Conservation (phyloP, 2,888 invertebrate species). For the Chrysotoxum bicinctum region DNA sequence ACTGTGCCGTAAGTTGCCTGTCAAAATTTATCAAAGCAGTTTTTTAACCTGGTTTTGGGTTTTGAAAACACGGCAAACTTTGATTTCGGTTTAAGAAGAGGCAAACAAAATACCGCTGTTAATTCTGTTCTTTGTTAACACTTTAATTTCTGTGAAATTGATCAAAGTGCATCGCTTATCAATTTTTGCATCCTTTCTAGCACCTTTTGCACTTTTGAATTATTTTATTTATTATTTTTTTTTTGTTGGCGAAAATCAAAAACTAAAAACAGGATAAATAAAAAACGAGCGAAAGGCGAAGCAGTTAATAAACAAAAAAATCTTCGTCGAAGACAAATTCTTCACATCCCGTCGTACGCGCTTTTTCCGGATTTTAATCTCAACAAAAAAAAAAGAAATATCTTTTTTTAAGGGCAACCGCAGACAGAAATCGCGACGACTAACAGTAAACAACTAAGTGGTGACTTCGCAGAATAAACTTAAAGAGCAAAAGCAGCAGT, state of each 20-base stretch:
- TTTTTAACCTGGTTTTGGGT: not conserved
- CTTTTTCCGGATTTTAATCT: conserved; percentile 43
- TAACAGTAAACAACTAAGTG: conserved; percentile 77
- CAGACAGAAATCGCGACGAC: conserved; percentile 74
- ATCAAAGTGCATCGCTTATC: conserved; percentile 66
- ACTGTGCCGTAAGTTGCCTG: not conserved
- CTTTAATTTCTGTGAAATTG: conserved; percentile 36
- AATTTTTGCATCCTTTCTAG: conserved; percentile 7
- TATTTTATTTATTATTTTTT: conserved; percentile 3
- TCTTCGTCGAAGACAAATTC: conserved; percentile 43
- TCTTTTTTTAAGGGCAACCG: conserved; percentile 63
- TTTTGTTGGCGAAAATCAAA: conserved; percentile 20
- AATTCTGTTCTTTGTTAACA: not conserved
- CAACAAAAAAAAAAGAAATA: conserved; percentile 23
- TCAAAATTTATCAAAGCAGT: not conserved
- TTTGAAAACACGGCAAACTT: not conserved
- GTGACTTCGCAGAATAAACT: conserved; percentile 63
- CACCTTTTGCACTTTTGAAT: not conserved
- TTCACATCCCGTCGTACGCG: conserved; percentile 69
- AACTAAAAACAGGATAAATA: conserved; percentile 26
- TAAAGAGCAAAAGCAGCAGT: conserved; percentile 61
- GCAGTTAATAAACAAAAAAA: conserved; percentile 65
- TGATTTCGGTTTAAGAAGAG: not conserved
- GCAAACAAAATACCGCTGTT: conserved; percentile 4
- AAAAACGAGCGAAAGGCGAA: conserved; percentile 64